Base-by-base conservation (phyloP, 2,113 vertebrate genomes). In the Pleuronectes platessa region DNA sequence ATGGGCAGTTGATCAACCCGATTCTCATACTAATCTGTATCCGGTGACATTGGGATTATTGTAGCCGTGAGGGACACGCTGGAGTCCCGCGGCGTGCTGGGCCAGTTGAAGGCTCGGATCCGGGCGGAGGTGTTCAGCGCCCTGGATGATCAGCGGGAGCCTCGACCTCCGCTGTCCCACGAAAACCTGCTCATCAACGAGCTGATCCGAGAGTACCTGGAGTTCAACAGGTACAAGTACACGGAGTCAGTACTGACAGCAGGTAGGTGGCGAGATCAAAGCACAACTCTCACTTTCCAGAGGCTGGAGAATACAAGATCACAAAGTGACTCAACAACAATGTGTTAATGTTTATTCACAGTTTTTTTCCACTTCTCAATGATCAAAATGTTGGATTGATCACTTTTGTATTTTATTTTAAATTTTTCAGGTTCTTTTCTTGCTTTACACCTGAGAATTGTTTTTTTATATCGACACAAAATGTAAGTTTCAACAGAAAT, bases 131-230 rank as follows among this genome's bases (percentile, higher is more conserved):
- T 99, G 74, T 99, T 99, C 78, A 94, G 79, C 2, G 96, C 96
- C 0, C 90, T 99, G 77, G 96, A 98, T 18, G 97, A 98, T 53
- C 94, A 90, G 40, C 93, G 84, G 1, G 94, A 95, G 15, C 89
- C 93, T 1, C 94, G 95, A 2, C 97, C 98, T 0, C 21, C 90
- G 0, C 71, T 98, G 82, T 94, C 95, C 55, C 96, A 94, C 58
- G 96, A 98, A 90, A 99, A 97, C 76, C 94, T 99, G 23, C 92
- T 99, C 15, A 95, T 99, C 73, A 99, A 99, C 11, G 97, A 99
- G 71, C 93, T 99, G 53, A 95, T 99, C 88, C 94, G 96, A 37
- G 98, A 99, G 47, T 99, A 99, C 83, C 90, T 99, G 89, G 95
- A 96, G n/a, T 98, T 96, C 88, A 98, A 99, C 92, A 95, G 95